Percentiles rank a stretch among this genome's conserved stretches.
These are phyloP conservation scores for Zootermopsis nevadensis DNA, from an alignment of 2,888 invertebrate species.

Conservation along the genomic window DNA sequence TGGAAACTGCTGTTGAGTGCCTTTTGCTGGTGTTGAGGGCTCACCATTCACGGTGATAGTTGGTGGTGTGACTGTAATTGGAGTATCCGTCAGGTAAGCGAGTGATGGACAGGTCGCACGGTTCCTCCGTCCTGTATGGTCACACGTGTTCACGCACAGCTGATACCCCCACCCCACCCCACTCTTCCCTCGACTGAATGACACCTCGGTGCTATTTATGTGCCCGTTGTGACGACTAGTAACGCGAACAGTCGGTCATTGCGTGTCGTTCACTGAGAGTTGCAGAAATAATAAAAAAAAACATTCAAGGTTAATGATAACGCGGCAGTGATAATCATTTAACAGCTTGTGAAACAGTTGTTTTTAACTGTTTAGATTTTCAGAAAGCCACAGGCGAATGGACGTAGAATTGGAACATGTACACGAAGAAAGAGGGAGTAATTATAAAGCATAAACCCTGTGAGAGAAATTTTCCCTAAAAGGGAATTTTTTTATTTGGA, in stretches of 20 bases:
- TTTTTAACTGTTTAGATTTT: too few species aligned
- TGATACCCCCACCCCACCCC: neutral
- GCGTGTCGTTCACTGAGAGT: neutral
- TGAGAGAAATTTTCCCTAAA: too few species aligned
- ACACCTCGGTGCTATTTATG: neutral
- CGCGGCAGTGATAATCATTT: too few species aligned
- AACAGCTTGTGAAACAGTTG: too few species aligned
- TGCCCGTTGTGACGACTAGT: neutral
- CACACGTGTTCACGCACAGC: neutral
- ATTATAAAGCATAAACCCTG: too few species aligned
- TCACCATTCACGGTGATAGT: neutral
- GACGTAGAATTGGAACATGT: too few species aligned
- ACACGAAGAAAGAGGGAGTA: too few species aligned
- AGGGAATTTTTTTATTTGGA: too few species aligned
- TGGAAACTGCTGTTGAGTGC: neutral
- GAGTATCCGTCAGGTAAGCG: conserved; percentile 20
- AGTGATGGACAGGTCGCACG: neutral
- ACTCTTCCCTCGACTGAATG: too few species aligned
- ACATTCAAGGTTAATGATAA: too few species aligned
- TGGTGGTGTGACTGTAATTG: conserved; percentile 30
- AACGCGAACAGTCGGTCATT: neutral
- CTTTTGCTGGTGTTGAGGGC: neutral
- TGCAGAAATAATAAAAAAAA: too few species aligned
- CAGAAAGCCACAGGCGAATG: too few species aligned
- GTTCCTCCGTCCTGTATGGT: neutral